phyloP scores from a whole-genome alignment of 2,113 vertebrate genomes.

The Halcyon malimbica region DNA sequence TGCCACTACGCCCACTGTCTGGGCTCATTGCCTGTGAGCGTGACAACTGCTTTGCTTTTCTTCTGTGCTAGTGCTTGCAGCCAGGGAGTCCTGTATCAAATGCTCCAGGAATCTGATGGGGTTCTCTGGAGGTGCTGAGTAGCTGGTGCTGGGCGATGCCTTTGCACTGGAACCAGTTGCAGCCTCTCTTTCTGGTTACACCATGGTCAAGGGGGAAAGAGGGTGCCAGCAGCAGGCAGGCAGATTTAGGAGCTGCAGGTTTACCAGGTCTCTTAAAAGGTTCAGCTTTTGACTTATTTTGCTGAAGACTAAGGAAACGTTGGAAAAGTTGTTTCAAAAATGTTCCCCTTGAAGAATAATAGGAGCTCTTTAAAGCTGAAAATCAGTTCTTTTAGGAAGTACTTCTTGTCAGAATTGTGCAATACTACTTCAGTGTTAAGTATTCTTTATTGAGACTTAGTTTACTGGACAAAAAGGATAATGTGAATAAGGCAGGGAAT shows the following conservation, averaged over 20 bases:
- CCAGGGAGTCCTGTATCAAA: not conserved
- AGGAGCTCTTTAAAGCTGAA: not conserved
- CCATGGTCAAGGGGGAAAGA: not conserved
- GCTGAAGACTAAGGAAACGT: not conserved
- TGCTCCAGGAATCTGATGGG: not conserved
- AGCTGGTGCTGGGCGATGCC: not conserved
- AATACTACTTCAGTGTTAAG: not conserved
- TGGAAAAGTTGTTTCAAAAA: not conserved
- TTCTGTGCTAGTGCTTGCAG: not conserved
- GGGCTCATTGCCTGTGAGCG: not conserved
- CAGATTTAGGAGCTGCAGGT: not conserved
- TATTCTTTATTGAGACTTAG: not conserved
- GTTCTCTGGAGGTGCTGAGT: not conserved
- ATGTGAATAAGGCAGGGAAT: not conserved
- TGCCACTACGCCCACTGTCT: accelerated
- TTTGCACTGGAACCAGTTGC: not conserved
- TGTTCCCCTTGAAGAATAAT: not conserved
- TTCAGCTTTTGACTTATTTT: not conserved
- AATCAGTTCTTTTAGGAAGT: not conserved
- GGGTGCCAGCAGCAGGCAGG: accelerated
- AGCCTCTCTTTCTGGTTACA: not conserved
- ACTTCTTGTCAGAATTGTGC: not conserved
- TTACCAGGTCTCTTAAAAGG: not conserved
- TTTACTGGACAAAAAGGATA: not conserved
- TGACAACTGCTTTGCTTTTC: not conserved